Conservation (phyloP, 2,888 invertebrate genomes). For the Melanotus villosus region DNA sequence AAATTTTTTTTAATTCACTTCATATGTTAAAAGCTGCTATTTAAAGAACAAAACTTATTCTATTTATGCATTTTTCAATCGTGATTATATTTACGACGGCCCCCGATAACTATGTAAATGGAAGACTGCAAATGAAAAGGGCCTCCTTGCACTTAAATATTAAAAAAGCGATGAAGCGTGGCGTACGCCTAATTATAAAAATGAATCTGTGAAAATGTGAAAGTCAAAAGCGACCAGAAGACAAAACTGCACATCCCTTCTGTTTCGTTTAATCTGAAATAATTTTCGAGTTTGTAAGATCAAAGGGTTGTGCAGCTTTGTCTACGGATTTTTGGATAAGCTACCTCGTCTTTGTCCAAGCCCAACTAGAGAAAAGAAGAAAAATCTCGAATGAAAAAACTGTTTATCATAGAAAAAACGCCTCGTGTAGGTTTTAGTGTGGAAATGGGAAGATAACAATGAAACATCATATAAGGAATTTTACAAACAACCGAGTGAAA, state of each 20-base stretch:
- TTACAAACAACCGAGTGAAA: conserved; percentile 27
- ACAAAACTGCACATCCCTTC: conserved; percentile 29
- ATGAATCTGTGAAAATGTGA: conserved; percentile 29
- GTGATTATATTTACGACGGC: no score
- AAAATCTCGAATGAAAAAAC: conserved; percentile 43
- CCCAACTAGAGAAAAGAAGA: conserved; percentile 79
- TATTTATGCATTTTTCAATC: no score
- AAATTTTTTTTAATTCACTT: no score
- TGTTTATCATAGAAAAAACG: conserved; percentile 26
- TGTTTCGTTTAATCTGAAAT: neutral
- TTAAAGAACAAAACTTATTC: no score
- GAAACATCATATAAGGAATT: conserved; percentile 1
- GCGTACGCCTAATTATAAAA: conserved; percentile 22
- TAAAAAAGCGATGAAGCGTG: conserved; percentile 36
- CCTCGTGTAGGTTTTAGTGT: conserved; percentile 27
- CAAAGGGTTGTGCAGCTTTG: conserved; percentile 53
- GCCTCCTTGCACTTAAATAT: conserved; percentile 8
- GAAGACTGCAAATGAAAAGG: neutral
- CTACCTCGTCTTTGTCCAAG: conserved; percentile 94
- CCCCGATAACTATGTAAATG: neutral
- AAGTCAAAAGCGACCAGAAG: conserved; percentile 37
- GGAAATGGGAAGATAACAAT: conserved; percentile 15
- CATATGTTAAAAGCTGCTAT: no score
- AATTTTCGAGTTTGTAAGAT: neutral
- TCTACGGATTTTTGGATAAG: conserved; percentile 51